Conservation (phyloP, 2,113 vertebrate species). For the Andinoacara biseriatus region DNA sequence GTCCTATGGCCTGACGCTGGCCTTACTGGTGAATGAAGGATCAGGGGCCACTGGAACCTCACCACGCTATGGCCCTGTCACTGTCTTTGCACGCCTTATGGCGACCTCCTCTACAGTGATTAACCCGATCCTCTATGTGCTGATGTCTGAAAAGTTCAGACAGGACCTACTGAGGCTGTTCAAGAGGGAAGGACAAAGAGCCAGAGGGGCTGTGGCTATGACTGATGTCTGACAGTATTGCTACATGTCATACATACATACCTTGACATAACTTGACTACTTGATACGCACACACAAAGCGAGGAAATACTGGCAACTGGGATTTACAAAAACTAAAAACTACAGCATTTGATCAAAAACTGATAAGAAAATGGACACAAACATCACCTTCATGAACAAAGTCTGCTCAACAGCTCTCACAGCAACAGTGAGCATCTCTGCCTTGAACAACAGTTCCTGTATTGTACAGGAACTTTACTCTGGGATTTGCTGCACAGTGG, state of each 20-base stretch:
- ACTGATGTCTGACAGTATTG: slow-evolving; percentile 30
- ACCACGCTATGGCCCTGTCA: slow-evolving; percentile 68
- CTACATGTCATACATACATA: not conserved
- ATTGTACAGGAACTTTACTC: not conserved
- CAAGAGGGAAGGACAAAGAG: slow-evolving; percentile 17
- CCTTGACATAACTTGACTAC: not conserved
- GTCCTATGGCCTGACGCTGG: slow-evolving; percentile 75
- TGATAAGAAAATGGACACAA: not conserved
- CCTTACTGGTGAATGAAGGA: slow-evolving; percentile 46
- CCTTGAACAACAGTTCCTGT: not conserved
- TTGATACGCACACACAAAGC: not conserved
- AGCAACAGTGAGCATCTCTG: not conserved
- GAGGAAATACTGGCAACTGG: not conserved
- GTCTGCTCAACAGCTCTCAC: not conserved
- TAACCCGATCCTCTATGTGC: slow-evolving; percentile 81
- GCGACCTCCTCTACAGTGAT: slow-evolving; percentile 77
- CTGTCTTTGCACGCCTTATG: slow-evolving; percentile 76
- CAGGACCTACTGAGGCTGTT: slow-evolving; percentile 72
- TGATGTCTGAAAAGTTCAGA: slow-evolving; percentile 81
- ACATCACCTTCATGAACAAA: not conserved
- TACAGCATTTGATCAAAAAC: slow-evolving; percentile 10
- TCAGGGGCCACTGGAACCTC: slow-evolving; percentile 56
- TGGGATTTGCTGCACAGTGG: slow-evolving; percentile 16
- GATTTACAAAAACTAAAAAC: not conserved
- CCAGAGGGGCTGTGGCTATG: slow-evolving; percentile 17